phyloP scores from a whole-genome alignment of 2,113 vertebrate species.

The Gila orcuttii region DNA sequence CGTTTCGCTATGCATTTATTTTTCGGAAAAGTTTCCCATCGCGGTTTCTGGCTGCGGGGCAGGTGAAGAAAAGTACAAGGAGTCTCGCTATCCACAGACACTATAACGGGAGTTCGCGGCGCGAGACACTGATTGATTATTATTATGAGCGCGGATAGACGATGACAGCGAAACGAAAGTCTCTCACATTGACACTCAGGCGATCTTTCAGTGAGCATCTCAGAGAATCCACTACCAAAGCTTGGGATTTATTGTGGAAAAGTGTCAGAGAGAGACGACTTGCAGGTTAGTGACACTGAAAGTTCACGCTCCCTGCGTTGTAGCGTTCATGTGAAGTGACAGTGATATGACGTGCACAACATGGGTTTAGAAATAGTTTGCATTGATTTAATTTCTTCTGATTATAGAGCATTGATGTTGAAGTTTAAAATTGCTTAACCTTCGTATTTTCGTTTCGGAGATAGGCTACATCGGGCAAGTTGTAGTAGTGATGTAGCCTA shows the following conservation, averaged over 20 bases:
- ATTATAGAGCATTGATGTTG: not conserved
- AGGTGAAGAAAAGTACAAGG: not conserved
- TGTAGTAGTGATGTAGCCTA: too few species aligned
- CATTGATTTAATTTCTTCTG: not conserved
- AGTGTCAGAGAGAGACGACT: constrained; percentile 88
- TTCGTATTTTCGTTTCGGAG: too few species aligned
- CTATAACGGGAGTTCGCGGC: constrained; percentile 26
- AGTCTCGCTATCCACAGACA: not conserved
- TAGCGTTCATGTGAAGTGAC: not conserved
- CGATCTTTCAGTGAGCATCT: constrained; percentile 91
- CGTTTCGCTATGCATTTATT: constrained; percentile 4
- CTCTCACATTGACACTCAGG: constrained; percentile 78
- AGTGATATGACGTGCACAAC: not conserved
- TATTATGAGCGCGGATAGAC: constrained; percentile 58
- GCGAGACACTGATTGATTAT: constrained; percentile 23
- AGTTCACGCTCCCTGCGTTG: not conserved
- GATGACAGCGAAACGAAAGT: constrained; percentile 81
- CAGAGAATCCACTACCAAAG: constrained; percentile 88
- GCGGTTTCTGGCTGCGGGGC: not conserved
- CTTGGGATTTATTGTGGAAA: constrained; percentile 91
- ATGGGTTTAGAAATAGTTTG: not conserved
- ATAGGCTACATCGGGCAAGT: not conserved
- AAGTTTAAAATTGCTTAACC: not conserved
- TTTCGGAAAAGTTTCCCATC: constrained; percentile 23
- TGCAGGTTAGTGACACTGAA: constrained; percentile 84